phyloP scores from a whole-genome alignment of 1,140 invertebrate genomes.

The Drosophila melanica region DNA sequence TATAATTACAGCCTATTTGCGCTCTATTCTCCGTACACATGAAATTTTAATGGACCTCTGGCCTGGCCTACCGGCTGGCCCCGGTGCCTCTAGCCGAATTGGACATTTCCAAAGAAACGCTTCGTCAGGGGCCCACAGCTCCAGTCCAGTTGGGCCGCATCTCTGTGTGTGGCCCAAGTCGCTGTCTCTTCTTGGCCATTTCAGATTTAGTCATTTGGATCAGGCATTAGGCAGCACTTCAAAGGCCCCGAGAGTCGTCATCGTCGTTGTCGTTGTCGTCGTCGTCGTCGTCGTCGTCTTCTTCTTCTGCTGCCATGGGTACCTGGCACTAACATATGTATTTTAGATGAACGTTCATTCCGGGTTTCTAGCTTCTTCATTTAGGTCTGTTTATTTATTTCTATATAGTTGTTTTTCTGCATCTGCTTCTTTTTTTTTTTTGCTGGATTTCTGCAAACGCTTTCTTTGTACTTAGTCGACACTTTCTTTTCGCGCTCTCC shows the following conservation, averaged over 20 bases:
- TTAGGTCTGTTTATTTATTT: not conserved
- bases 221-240: constrained; percentile 25
- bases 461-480: constrained; percentile 42
- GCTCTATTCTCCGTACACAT: constrained; percentile 65
- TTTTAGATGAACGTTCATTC: constrained; percentile 28
- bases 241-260: constrained; percentile 18
- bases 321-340: constrained; percentile 29
- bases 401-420: not conserved
- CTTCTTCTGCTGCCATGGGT: no score
- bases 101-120: constrained; percentile 41
- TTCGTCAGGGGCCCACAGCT: not conserved
- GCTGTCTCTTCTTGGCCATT: constrained; percentile 12
- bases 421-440: not conserved
- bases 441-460: constrained; percentile 34
- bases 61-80: constrained; percentile 9
- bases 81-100: not conserved
- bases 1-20: constrained; percentile 70
- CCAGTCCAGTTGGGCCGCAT: not conserved
- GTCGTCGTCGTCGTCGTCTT: no score
- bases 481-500: constrained; percentile 38
- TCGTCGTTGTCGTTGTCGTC: no score
- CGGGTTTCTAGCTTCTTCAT: constrained; percentile 15
- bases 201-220: constrained; percentile 47
- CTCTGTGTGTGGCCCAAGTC: constrained; percentile 33
- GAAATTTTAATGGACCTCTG: constrained; percentile 61